Conservation (phyloP, 2,797 vertebrate genomes). For the Myripristis jacobus region DNA sequence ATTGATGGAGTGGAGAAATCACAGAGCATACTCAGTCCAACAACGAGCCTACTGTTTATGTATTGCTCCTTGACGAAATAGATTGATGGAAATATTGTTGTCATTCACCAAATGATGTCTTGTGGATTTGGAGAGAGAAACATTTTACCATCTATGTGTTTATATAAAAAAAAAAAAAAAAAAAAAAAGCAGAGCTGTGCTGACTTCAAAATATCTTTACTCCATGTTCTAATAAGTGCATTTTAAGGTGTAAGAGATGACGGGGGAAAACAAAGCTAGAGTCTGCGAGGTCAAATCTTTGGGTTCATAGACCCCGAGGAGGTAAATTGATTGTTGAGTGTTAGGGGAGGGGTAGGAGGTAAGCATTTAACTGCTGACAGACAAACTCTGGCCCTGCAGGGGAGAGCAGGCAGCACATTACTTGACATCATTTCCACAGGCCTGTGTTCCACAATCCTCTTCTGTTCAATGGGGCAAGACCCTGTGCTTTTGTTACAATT, state of each 20-base stretch:
- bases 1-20: neutral
- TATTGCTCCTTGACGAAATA: slow-evolving; percentile 1
- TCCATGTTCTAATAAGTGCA: slow-evolving; percentile 67
- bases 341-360: slow-evolving; percentile 71
- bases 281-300: slow-evolving; percentile 79
- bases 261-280: slow-evolving; percentile 65
- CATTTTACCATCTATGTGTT: neutral
- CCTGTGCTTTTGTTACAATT: slow-evolving; percentile 79
- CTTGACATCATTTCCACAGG: slow-evolving; percentile 80
- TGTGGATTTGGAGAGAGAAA: neutral
- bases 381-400: slow-evolving; percentile 81
- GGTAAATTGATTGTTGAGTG: slow-evolving; percentile 83
- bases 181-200: neutral
- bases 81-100: neutral
- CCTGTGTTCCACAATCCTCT: slow-evolving; percentile 76
- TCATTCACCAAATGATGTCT: slow-evolving; percentile 6
- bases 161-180: slow-evolving; percentile 11
- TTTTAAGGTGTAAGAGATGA: slow-evolving; percentile 73
- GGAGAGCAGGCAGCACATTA: slow-evolving; percentile 70
- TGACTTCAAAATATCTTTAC: slow-evolving; percentile 25
- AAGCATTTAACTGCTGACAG: slow-evolving; percentile 84
- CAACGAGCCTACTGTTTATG: neutral
- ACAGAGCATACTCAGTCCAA: neutral
- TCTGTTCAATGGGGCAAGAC: slow-evolving; percentile 81
- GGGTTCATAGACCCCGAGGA: slow-evolving; percentile 78